These are phyloP conservation scores for Heliconius sara DNA, from an alignment of 2,888 invertebrate species.

Conservation along the genomic window DNA sequence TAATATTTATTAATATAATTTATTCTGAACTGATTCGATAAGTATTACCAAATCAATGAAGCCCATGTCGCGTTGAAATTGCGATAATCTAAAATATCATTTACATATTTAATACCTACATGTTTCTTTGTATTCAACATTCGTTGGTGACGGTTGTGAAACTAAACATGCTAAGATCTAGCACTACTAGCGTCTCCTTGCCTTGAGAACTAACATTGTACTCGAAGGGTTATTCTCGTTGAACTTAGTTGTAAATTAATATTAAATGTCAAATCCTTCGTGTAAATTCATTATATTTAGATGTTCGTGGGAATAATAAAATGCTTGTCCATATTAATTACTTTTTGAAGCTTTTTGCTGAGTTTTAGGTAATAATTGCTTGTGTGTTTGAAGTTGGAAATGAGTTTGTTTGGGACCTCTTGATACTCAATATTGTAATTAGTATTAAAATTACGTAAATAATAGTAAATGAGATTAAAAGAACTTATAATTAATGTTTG, in stretches of 20 bases:
- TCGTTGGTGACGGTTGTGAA: constrained; percentile 58
- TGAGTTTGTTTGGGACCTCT: neutral
- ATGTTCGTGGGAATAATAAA: constrained; percentile 14
- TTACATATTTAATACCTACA: constrained; percentile 25
- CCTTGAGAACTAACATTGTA: constrained; percentile 22
- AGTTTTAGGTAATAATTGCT: constrained; percentile 11
- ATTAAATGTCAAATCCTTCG: constrained; percentile 23
- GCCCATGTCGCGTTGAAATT: constrained; percentile 57
- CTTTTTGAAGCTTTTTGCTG: constrained; percentile 16
- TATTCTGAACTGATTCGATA: constrained; percentile 43
- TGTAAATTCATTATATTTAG: neutral
- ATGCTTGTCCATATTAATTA: constrained; percentile 4
- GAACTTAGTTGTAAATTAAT: constrained; percentile 25
- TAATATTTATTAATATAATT: neutral
- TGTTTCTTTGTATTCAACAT: constrained; percentile 43
- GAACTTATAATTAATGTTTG: neutral
- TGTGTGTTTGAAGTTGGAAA: constrained; percentile 6
- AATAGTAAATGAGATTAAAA: neutral
- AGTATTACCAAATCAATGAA: constrained; percentile 61
- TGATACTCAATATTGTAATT: neutral
- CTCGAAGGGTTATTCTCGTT: constrained; percentile 22
- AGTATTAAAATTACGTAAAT: neutral
- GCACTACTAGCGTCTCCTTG: constrained; percentile 36
- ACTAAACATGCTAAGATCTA: constrained; percentile 54
- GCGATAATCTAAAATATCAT: constrained; percentile 39